Percentiles rank a stretch among this genome's conserved stretches.
phyloP scores from a whole-genome alignment of 2,888 invertebrate species.

The Petrolisthes cinctipes region DNA sequence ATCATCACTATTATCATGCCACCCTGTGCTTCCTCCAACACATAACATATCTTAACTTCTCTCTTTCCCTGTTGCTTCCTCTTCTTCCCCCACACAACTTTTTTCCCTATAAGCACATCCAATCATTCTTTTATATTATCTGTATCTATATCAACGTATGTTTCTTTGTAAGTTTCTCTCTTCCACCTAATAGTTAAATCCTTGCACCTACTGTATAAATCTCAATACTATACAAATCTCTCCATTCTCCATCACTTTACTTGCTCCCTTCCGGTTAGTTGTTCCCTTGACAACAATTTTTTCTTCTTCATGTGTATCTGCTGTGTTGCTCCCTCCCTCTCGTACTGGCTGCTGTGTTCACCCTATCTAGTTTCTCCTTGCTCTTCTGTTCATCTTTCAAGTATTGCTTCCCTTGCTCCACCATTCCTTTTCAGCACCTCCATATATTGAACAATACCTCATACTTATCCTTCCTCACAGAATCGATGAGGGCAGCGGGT shows the following conservation, averaged over 20 bases:
- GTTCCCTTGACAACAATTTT: neutral
- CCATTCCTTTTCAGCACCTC: neutral
- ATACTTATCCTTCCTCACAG: constrained; percentile 51
- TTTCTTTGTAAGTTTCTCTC: neutral
- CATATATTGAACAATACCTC: neutral
- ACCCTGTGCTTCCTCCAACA: neutral
- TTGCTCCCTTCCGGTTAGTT: neutral
- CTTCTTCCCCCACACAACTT: neutral
- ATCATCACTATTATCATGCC: neutral
- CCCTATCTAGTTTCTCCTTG: neutral
- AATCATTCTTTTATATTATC: neutral
- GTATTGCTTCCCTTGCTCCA: neutral
- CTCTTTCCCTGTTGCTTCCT: neutral
- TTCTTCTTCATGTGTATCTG: neutral
- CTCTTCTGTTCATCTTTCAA: neutral
- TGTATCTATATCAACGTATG: neutral
- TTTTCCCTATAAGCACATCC: neutral
- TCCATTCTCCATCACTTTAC: neutral
- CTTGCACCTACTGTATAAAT: neutral
- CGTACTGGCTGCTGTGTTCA: neutral
- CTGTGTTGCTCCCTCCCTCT: neutral
- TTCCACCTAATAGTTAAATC: neutral
- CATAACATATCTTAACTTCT: neutral
- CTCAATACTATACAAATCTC: neutral
- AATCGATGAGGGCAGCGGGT: constrained; percentile 63